phyloP scores from a whole-genome alignment of 1,140 invertebrate species.

The Pogonognathellus flavescens region DNA sequence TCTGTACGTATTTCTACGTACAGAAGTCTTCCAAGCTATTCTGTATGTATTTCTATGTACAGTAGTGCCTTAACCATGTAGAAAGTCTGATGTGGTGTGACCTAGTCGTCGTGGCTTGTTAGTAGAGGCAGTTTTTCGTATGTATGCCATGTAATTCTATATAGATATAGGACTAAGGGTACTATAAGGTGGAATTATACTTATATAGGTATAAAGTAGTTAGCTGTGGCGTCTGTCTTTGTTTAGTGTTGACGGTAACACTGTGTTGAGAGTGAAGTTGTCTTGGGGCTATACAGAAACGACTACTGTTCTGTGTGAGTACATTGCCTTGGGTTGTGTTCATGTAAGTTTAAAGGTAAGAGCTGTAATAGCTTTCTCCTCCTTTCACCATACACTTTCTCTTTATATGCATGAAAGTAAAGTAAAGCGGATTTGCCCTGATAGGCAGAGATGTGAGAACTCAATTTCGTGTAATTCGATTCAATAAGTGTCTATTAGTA shows the following conservation, averaged over 20 bases:
- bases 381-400: not conserved
- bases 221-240: not conserved
- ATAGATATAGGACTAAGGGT: no score
- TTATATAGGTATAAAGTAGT: no score
- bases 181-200: no score
- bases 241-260: not conserved
- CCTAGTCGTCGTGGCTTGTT: not conserved
- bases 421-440: not conserved
- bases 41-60: no score
- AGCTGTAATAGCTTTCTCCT: slow-evolving; percentile 4
- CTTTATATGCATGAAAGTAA: not conserved
- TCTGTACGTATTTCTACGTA: no score
- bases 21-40: no score
- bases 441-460: slow-evolving; percentile 26
- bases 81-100: not conserved
- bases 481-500: slow-evolving; percentile 40
- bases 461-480: slow-evolving; percentile 45
- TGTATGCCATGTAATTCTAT: no score
- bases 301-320: not conserved
- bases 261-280: not conserved
- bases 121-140: no score
- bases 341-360: not conserved
- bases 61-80: no score
- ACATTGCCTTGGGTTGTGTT: not conserved
- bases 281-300: not conserved